Evolutionary conservation across 2,797 vertebrate species (phyloP), one percentile per base, ranked within the genome.

Genomic region (Melanotaenia parkinsoni): DNA sequence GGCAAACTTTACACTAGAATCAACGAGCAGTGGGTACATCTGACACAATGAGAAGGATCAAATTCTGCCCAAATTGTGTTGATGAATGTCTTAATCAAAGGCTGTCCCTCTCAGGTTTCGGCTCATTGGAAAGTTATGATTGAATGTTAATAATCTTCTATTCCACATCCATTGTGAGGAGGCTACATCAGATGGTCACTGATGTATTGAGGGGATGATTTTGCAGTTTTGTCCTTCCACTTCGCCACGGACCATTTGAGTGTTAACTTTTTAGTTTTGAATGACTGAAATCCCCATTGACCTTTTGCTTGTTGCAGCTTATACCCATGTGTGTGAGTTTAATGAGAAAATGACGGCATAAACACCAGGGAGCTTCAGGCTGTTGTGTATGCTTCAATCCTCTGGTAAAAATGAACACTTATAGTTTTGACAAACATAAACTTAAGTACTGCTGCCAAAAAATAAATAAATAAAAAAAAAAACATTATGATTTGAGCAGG

Each of bases 81-180:
- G 92, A 94, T 93, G 90, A 93, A 94, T 92, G 90, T 94, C 92
- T 93, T 94, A 93, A 93, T 93, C 92, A 94, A 93, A 92, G 88
- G 82, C 92, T 91, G 91, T 92, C 92, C 88, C 87, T 92, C 93
- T 92, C 86, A 92, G 91, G 93, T 91, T 93, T 90, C 93, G 93
- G 92, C 93, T 94, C 92, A 94, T 92, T 94, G 93, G 89, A 92
- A 94, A 94, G 93, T 93, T 94, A 91, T 94, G 90, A 95, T 92
- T 94, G 91, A 94, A 93, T 94, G 91, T 94, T 94, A 95, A 95
- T 95, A 94, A 95, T 93, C 91, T 92, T 89, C 88, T 90, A 89
- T 93, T 91, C 83, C 89, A 93, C 91, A 93, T 88, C 88, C 91
- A 91, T 90, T 92, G 91, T 93, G 89, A 83, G 83, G 84, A 85